Conservation (phyloP, 2,797 vertebrate species). For the Chaetophractus vellerosus region DNA sequence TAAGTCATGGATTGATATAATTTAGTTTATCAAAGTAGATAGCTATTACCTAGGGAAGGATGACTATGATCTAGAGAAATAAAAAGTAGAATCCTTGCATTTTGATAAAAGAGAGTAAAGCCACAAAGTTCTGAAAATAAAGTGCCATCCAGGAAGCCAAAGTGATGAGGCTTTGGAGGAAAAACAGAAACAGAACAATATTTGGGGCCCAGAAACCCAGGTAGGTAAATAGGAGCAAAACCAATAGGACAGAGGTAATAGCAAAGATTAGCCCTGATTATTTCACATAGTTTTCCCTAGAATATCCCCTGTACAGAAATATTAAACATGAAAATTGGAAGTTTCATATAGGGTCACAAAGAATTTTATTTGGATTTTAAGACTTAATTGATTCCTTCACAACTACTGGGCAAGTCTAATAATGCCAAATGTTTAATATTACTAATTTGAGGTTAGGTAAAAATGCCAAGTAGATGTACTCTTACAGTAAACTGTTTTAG, state of each 20-base stretch:
- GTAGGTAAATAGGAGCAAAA: neutral
- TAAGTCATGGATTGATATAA: neutral
- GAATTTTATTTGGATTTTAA: neutral
- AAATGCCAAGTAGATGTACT: neutral
- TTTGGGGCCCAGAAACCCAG: neutral
- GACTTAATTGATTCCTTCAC: neutral
- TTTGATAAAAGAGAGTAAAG: neutral
- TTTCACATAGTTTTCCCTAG: neutral
- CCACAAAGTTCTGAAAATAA: slow-evolving; percentile 16
- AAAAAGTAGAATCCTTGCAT: neutral
- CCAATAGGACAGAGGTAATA: neutral
- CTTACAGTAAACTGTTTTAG: neutral
- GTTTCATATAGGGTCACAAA: neutral
- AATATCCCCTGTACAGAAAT: neutral
- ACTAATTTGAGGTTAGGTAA: slow-evolving; percentile 34
- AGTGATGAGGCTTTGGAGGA: neutral
- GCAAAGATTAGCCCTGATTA: neutral
- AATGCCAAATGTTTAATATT: neutral
- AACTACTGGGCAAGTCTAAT: neutral
- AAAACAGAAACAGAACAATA: neutral
- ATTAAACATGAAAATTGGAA: slow-evolving; percentile 21
- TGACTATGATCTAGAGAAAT: neutral
- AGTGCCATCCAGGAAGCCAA: neutral
- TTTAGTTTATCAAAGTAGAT: neutral
- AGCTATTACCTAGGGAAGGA: neutral